Percentiles rank a stretch among this genome's conserved stretches.
Conservation (phyloP, 2,888 invertebrate species). For the Synanthedon tipuliformis region DNA sequence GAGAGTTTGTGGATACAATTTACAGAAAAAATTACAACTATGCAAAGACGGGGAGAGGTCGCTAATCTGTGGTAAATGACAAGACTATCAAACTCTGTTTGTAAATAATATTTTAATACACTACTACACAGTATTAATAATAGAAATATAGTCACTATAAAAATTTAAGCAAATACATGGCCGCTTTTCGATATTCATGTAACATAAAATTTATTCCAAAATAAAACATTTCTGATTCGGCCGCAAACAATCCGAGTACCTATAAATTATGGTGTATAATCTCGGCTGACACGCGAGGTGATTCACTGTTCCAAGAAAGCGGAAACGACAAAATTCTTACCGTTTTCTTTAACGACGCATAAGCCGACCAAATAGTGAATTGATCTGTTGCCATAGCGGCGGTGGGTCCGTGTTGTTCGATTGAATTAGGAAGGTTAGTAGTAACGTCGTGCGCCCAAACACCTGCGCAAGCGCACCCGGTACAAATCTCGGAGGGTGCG, state of each 20-base stretch:
- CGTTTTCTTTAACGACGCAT: slow-evolving; percentile 46
- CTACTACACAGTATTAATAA: background rate
- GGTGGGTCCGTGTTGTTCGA: slow-evolving; percentile 32
- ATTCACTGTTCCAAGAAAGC: slow-evolving; percentile 64
- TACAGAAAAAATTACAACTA: too few relatives aligned
- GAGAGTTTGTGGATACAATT: too few relatives aligned
- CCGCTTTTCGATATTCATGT: slow-evolving; percentile 38
- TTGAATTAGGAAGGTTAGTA: slow-evolving; percentile 44
- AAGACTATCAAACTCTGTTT: too few relatives aligned
- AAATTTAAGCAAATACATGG: background rate
- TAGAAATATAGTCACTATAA: background rate
- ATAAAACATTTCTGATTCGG: slow-evolving; percentile 36
- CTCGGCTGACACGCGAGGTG: slow-evolving; percentile 48
- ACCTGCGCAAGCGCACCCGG: slow-evolving; percentile 61
- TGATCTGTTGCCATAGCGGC: slow-evolving; percentile 30
- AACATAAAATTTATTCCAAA: slow-evolving; percentile 31
- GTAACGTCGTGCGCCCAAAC: slow-evolving; percentile 45
- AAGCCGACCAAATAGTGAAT: slow-evolving; percentile 31
- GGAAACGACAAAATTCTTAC: slow-evolving; percentile 61
- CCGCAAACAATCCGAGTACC: slow-evolving; percentile 40
- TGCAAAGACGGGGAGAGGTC: too few relatives aligned
- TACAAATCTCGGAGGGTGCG: slow-evolving; percentile 60
- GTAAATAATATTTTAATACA: too few relatives aligned
- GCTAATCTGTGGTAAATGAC: too few relatives aligned
- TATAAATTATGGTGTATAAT: slow-evolving; percentile 46